Evolutionary conservation across 2,113 vertebrate species (phyloP), one percentile per base, ranked within the genome.

Genomic region (Anser brachyrhynchus): DNA sequence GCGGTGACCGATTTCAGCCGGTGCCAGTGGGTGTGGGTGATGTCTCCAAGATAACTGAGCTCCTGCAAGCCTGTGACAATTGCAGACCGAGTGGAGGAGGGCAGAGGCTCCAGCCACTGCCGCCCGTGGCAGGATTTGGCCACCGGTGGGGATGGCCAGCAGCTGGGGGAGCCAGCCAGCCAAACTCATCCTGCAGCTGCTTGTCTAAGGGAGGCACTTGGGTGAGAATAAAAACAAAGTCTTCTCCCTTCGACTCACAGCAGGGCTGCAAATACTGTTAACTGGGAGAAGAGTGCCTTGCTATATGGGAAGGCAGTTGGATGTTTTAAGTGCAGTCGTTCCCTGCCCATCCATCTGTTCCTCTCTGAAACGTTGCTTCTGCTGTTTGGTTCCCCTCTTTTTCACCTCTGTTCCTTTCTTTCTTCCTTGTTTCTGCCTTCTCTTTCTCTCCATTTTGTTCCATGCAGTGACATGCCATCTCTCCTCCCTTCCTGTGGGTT

Each of bases 221-320:
- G 28, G 31, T 13, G 21, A 13, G 2, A 9, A 51, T 11, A n/a
- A 55, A 39, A 9, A 59, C 3, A 17, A 64, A 62, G 11, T 6
- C 11, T 44, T 54, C 20, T 52, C 21, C 65, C 9, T 59, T 67
- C 9, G n/a, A 2, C 17, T 75, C 28, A 9, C 13, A 52, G 61
- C 33, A 78, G 52, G 76, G 46, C 28, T 80, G 33, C 25, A 61
- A 41, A 25, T n/a, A 23, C 4, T 11, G 10, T 52, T 49, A 12
- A 28, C 6, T 18, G 29, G 43, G 25, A 31, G 29, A 37, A 61
- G 15, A 7, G 35, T 59, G 31, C 20, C 46, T 52, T 65, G 39
- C 13, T 13, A 0, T 4, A 1, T 3, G 51, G 37, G 73, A 33
- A 64, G 26, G 14, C 1, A 2, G 39, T 15, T 14, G 51, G 33